These are phyloP conservation scores for Orthonychiurus folsomi DNA, from an alignment of 2,888 invertebrate genomes.

Conservation along the genomic window DNA sequence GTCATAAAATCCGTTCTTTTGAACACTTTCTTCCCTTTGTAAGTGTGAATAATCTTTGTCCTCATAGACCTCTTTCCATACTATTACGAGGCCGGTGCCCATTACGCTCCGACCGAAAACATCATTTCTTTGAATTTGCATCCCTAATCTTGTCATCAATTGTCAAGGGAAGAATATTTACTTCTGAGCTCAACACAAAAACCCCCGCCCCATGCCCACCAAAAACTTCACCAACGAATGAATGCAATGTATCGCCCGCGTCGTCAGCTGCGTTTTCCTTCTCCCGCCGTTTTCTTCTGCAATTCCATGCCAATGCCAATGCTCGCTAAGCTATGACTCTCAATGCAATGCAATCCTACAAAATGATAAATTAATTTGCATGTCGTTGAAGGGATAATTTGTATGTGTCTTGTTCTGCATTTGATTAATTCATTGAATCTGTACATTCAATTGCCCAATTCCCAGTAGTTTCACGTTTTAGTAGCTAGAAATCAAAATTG, in stretches of 20 bases:
- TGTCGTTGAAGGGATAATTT: no score
- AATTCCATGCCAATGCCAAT: not conserved
- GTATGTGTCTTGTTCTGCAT: no score
- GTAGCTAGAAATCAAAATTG: no score
- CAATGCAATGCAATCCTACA: no score
- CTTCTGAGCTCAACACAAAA: not conserved
- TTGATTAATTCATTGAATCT: no score
- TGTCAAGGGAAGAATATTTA: not conserved
- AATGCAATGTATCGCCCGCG: not conserved
- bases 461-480: no score
- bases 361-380: no score
- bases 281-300: not conserved
- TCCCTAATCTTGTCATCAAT: slow-evolving; percentile 1
- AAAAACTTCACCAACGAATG: not conserved
- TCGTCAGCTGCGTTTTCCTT: not conserved
- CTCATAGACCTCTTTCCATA: slow-evolving; percentile 12
- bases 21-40: slow-evolving; percentile 14
- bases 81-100: slow-evolving; percentile 7
- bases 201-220: no score
- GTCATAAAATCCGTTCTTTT: slow-evolving; percentile 35
- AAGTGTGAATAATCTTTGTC: slow-evolving; percentile 38
- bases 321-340: no score
- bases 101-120: not conserved
- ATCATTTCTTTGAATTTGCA: slow-evolving; percentile 3
- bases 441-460: no score